Evolutionary conservation across 1,140 invertebrate genomes (phyloP).

Genomic region (Odontomachus brunneus): DNA sequence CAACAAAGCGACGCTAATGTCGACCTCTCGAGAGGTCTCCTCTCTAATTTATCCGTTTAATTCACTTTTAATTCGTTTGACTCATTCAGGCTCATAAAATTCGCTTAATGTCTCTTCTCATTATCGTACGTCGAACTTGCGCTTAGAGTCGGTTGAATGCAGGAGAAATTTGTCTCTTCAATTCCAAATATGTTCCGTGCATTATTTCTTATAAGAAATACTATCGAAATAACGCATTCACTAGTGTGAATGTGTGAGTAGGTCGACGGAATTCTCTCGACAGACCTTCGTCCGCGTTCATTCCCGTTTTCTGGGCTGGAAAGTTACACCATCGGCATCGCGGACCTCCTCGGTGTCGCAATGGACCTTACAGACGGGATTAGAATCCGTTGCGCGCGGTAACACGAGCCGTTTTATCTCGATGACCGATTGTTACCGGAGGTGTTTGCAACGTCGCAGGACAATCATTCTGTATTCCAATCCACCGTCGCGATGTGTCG

Average conservation of each 20-base stretch:
- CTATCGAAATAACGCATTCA: too few relatives aligned
- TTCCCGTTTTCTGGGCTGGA: conserved; percentile 52
- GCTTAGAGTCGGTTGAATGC: conserved; percentile 5
- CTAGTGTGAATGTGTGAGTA: background rate
- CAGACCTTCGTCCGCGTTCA: background rate
- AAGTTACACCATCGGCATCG: conserved; percentile 53
- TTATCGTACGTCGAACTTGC: conserved; percentile 34
- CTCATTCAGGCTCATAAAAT: conserved; percentile 27
- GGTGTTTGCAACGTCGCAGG: conserved; percentile 55
- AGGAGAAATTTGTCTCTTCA: background rate
- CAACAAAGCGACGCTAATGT: conserved; percentile 48
- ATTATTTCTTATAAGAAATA: background rate
- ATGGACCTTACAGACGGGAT: conserved; percentile 57
- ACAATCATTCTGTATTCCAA: conserved; percentile 64
- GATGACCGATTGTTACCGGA: conserved; percentile 49
- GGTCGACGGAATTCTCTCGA: background rate
- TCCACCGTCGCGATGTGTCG: conserved; percentile 27
- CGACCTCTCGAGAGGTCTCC: conserved; percentile 8
- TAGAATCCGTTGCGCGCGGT: conserved; percentile 62
- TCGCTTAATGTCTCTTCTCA: conserved; percentile 20
- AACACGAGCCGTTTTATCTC: conserved; percentile 63
- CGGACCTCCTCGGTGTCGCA: conserved; percentile 57
- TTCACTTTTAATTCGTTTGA: conserved; percentile 32
- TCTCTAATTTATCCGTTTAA: conserved; percentile 36
- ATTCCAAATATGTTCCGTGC: background rate